Evolutionary conservation across 2,113 vertebrate species (phyloP), one percentile per base, ranked within the genome.

Genomic region (Otis tarda): DNA sequence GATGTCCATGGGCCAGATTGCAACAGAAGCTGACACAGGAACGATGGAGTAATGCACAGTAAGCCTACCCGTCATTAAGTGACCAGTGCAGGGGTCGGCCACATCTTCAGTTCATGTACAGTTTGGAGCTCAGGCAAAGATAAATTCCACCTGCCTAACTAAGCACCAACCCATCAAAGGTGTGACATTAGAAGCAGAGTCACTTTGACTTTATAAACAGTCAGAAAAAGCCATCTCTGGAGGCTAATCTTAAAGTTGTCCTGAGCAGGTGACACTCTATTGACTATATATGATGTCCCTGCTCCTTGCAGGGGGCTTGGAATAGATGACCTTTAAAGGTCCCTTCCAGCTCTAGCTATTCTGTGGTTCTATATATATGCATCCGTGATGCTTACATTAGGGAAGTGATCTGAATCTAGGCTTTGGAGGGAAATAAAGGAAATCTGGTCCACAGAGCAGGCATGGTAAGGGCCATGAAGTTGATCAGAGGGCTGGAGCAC

Each of bases 1-100:
- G 93, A 81, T 81, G 84, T 89, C 80, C 7, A 4, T 76, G 35
- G 33, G 49, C 56, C 41, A 91, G 59, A 93, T 96, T 94, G 92
- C 93, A 81, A 96, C 79, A 95, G 90, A 74, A 89, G 56, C 60
- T 94, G 88, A 90, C 93, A 90, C 15, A 91, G 50, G 52, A 60
- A 39, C 0, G 5, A 64, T 84, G 64, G 69, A 70, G 75, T 37
- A 92, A 87, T 3, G 9, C 22, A 25, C 14, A 3, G 1, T 24
- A 24, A 91, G 31, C 41, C 28, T 89, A 69, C 25, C 76, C 15
- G 0, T 71, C 84, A 89, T 57, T 68, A 85, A 89, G 50, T 92
- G 91, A 73, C 89, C 87, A 92, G 39, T 19, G 9, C 59, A 92
- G 81, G 59, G 7, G 12, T n/a, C 23, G 5, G 53, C 14, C 37